These are phyloP conservation scores for Corella eumyota DNA, from an alignment of 23 tunicate genomes.

Conservation along the genomic window DNA sequence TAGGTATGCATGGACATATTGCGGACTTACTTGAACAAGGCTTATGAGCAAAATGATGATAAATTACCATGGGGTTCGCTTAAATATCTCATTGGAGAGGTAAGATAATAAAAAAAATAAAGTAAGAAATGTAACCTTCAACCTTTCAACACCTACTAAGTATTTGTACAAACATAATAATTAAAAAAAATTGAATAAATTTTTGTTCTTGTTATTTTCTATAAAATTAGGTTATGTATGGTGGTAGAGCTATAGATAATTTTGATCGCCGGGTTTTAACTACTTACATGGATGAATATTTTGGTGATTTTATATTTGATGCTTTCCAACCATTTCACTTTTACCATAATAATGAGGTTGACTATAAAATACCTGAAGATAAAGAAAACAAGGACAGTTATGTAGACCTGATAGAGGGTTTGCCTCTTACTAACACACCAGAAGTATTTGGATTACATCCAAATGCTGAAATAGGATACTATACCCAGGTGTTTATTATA, in stretches of 20 bases:
- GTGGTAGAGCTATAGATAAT: constrained; percentile 93
- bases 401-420: constrained; percentile 61
- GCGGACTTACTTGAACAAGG: constrained; percentile 87
- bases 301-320: constrained; percentile 98
- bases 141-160: too few species aligned
- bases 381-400: constrained; percentile 91
- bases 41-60: constrained; percentile 80
- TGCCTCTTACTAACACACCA: constrained; percentile 95
- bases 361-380: constrained; percentile 90
- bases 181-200: too few species aligned
- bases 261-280: constrained; percentile 94
- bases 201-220: too few species aligned
- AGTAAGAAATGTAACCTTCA: too few species aligned
- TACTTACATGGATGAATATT: constrained; percentile 99
- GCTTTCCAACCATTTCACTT: constrained; percentile 99
- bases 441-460: constrained; percentile 99
- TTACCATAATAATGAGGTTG: constrained; percentile 82
- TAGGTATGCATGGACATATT: constrained; percentile 99
- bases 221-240: constrained; percentile 99
- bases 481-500: constrained; percentile 59
- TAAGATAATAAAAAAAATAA: constrained; percentile 3
- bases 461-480: constrained; percentile 98
- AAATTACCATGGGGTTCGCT: constrained; percentile 98
- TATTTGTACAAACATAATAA: too few species aligned
- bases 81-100: constrained; percentile 97